Conservation (phyloP, 92 coral and sea anemone genomes). For the Zoanthus sansibaricus region DNA sequence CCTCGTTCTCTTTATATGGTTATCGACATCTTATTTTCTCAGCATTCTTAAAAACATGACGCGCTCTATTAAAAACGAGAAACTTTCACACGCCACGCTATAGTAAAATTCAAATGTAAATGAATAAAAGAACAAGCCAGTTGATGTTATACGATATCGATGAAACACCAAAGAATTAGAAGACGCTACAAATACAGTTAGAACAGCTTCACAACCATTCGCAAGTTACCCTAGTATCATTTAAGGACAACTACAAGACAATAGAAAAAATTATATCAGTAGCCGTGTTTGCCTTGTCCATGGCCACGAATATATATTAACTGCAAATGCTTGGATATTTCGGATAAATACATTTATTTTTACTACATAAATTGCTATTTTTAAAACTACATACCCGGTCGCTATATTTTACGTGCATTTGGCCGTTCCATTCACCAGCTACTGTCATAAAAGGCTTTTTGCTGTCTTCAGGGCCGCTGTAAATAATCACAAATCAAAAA, state of each 20-base stretch:
- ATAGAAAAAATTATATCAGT: too few relatives aligned
- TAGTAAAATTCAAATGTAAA: too few relatives aligned
- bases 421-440: slow-evolving; percentile 97
- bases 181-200: too few relatives aligned
- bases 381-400: slow-evolving; percentile 45
- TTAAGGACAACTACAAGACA: too few relatives aligned
- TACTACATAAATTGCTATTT: neutral
- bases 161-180: too few relatives aligned
- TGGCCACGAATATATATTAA: too few relatives aligned
- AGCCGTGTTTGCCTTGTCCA: too few relatives aligned
- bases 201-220: too few relatives aligned
- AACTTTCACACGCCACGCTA: too few relatives aligned
- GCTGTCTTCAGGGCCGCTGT: slow-evolving; percentile 86
- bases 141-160: too few relatives aligned
- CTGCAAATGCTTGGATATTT: neutral
- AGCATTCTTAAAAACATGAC: neutral
- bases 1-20: neutral
- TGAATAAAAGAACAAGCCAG: too few relatives aligned
- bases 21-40: neutral
- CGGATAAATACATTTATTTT: neutral
- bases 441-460: slow-evolving; percentile 90
- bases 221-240: too few relatives aligned
- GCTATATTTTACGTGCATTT: slow-evolving; percentile 85
- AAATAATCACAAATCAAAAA: neutral
- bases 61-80: neutral